These are phyloP conservation scores for Oscarella lobularis DNA, from an alignment of 37 sponge, comb jelly and placozoan genomes.

Conservation along the genomic window DNA sequence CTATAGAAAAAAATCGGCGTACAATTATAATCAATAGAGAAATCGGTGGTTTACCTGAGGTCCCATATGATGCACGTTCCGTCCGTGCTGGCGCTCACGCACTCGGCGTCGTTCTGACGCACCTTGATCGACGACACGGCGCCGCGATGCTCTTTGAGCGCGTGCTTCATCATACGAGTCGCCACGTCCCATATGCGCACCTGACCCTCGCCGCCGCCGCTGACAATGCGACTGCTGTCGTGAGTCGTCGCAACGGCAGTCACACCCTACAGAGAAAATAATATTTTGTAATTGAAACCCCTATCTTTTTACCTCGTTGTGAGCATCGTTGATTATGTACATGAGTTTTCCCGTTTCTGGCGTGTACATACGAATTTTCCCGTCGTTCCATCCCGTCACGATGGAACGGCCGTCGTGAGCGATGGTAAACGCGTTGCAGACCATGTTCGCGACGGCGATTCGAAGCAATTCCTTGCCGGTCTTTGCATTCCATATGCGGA, in stretches of 20 bases:
- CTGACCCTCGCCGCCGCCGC: conserved; percentile 99
- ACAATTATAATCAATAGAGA: neutral
- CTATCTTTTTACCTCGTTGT: conserved; percentile 58
- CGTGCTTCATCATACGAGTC: conserved; percentile 60
- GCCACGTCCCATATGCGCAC: conserved; percentile 89
- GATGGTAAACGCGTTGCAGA: conserved; percentile 74
- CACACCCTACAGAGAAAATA: conserved; percentile 52
- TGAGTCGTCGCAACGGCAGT: conserved; percentile 79
- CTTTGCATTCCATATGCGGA: conserved; percentile 86
- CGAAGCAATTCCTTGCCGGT: conserved; percentile 85
- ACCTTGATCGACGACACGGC: conserved; percentile 81
- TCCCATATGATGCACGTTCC: conserved; percentile 99
- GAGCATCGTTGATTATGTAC: conserved; percentile 94
- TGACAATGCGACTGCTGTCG: conserved; percentile 49
- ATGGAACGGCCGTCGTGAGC: conserved; percentile 82
- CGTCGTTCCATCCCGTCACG: conserved; percentile 95
- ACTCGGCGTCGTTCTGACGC: conserved; percentile 33
- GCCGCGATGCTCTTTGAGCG: conserved; percentile 96
- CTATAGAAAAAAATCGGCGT: conserved; percentile 15
- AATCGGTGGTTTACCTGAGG: conserved; percentile 45
- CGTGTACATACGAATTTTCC: conserved; percentile 81
- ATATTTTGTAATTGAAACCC: neutral
- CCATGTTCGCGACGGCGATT: conserved; percentile 65
- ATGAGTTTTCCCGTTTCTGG: conserved; percentile 76
- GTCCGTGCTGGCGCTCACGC: conserved; percentile 82